A percentile compares a stretch with the other conserved stretches of the same genome.
phyloP scores from a whole-genome alignment of 2,888 invertebrate genomes.

The Tromatobia lineatoria region DNA sequence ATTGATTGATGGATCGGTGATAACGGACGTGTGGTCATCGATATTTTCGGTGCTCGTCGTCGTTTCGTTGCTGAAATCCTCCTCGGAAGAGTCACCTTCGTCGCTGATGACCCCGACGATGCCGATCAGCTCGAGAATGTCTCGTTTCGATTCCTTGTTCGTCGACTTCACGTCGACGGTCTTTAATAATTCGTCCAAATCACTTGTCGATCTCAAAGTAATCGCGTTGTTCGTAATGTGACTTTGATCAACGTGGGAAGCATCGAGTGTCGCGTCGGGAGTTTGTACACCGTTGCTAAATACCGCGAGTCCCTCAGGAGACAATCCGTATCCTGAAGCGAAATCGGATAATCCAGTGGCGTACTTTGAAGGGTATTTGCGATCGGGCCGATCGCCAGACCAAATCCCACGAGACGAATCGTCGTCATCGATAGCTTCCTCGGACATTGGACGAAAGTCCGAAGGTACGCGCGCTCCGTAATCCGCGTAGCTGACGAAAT shows the following conservation, averaged over 20 bases:
- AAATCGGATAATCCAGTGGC: constrained; percentile 29
- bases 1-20: not conserved
- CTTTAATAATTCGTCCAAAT: not conserved
- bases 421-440: constrained; percentile 26
- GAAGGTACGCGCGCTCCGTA: constrained; percentile 67
- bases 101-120: constrained; percentile 58
- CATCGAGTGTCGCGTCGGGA: not conserved
- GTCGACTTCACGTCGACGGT: not conserved
- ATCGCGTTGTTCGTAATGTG: not conserved
- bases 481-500: constrained; percentile 72
- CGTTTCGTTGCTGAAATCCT: not conserved
- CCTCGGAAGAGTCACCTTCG: constrained; percentile 8
- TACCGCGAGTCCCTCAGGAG: constrained; percentile 52
- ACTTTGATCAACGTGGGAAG: not conserved
- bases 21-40: not conserved
- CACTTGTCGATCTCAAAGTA: not conserved
- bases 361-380: constrained; percentile 54
- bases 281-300: constrained; percentile 59
- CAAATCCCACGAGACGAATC: constrained; percentile 3
- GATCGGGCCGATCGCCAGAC: not conserved
- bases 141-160: constrained; percentile 1
- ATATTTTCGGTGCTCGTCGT: not conserved
- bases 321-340: constrained; percentile 36
- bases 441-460: constrained; percentile 60
- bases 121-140: constrained; percentile 59